phyloP scores from a whole-genome alignment of 1,140 invertebrate genomes.

The Drosophila nannoptera region DNA sequence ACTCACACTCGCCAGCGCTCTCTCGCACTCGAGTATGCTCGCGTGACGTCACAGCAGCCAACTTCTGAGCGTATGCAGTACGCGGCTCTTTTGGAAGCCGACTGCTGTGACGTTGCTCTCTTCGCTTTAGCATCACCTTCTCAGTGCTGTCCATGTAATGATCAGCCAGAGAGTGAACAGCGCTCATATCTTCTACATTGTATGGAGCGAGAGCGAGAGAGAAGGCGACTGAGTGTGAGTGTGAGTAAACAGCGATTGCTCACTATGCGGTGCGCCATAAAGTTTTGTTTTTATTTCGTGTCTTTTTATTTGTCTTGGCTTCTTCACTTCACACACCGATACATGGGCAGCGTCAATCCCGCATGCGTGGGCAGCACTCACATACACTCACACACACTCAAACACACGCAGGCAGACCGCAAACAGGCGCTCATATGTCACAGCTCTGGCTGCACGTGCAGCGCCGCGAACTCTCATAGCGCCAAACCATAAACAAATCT shows the following conservation, averaged over 20 bases:
- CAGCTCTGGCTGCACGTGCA: constrained; percentile 60
- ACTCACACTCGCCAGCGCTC: neutral
- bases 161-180: constrained; percentile 4
- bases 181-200: neutral
- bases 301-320: constrained; percentile 58
- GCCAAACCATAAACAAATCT: constrained; percentile 41
- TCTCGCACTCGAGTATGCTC: neutral
- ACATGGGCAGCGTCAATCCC: constrained; percentile 24
- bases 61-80: neutral
- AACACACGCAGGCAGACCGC: constrained; percentile 12
- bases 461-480: constrained; percentile 15
- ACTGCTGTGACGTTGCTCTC: constrained; percentile 3
- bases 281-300: constrained; percentile 51
- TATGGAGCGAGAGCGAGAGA: constrained; percentile 8
- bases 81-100: neutral
- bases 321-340: constrained; percentile 46
- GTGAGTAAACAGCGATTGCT: constrained; percentile 21
- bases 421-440: constrained; percentile 14
- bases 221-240: constrained; percentile 13
- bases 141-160: neutral
- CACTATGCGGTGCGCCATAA: constrained; percentile 37
- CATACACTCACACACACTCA: constrained; percentile 5
- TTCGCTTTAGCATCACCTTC: neutral
- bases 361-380: constrained; percentile 33
- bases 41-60: constrained; percentile 21